Evolutionary conservation across 1,140 invertebrate species (phyloP), one percentile per base, ranked within the genome.

Genomic region (Medauroidea extradentata): DNA sequence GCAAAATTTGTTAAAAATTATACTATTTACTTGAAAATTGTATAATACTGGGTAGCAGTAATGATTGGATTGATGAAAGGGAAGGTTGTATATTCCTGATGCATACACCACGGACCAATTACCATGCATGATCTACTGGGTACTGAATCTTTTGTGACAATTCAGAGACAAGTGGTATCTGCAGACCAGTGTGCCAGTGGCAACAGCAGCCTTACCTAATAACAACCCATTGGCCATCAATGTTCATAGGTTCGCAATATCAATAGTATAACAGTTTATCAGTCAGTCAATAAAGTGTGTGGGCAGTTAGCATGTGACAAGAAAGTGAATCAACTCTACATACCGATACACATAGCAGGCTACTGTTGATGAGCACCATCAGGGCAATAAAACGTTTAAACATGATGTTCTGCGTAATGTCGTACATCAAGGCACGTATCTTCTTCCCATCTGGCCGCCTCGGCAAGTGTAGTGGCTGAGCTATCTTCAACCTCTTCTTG

Each of bases 401-500:
- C 69, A 86, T 88, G 61, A 96, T 89, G 73, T 98, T 91, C 74
- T 99, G 96, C 0, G 96, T 99, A 24, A 99, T 93, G 74, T 99
- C 96, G 73, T 99, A 99, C 39, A 98, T 94, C 66, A 94, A 93
- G 14, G 94, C 90, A 60, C 96, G 80, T 63, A 98, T 90, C 67
- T 87, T 88, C 63, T 89, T 85, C 2, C 91, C 90, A 77, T 96
- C 93, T 9, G 96, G 97, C 67, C 96, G 84, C 0, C 97, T 96
- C 3, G 98, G 98, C 56, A 99, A 81, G 75, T 99, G 98, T 2
- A 99, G 78, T 0, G 98, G 98, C 75, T 99, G 97, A 27, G 98
- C 97, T 69, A 99, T 97, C 81, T 99, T 99, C 73, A 99, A 82
- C 75, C 98, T 84, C 69, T 99, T 99, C 72, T 99, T 99, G 59